These are phyloP conservation scores for Glossosoma conforme DNA, from an alignment of 1,140 invertebrate genomes.

Conservation along the genomic window DNA sequence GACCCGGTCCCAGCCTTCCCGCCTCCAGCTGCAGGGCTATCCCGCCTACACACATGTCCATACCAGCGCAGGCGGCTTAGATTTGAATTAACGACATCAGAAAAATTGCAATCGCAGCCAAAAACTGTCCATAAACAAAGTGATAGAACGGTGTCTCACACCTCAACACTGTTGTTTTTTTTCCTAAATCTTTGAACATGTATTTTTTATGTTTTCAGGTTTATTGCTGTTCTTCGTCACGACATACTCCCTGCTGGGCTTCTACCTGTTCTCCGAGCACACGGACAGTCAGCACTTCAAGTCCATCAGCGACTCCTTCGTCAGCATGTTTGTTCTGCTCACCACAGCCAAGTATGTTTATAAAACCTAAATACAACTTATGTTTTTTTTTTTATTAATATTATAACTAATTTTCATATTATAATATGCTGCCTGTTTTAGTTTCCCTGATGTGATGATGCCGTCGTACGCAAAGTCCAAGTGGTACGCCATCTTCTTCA, in stretches of 20 bases:
- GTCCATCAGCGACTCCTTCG: conserved; percentile 76
- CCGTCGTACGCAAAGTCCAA: conserved; percentile 75
- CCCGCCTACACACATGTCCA: too few species aligned
- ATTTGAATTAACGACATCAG: too few species aligned
- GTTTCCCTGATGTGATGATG: conserved; percentile 94
- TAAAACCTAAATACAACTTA: conserved; percentile 2
- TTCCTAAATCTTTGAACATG: background rate
- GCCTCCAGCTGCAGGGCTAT: too few species aligned
- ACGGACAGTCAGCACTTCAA: conserved; percentile 72
- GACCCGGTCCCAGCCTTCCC: too few species aligned
- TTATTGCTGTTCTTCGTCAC: conserved; percentile 82
- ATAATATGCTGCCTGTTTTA: conserved; percentile 39
- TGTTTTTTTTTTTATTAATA: background rate
- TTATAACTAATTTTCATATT: too few species aligned
- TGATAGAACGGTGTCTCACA: background rate
- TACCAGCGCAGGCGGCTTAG: too few species aligned
- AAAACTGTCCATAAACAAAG: too few species aligned
- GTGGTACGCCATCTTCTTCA: conserved; percentile 83
- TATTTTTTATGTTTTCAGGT: conserved; percentile 40
- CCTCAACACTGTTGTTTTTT: too few species aligned
- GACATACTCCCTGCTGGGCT: conserved; percentile 75
- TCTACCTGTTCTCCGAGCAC: conserved; percentile 73
- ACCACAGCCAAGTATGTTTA: conserved; percentile 85
- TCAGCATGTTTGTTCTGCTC: conserved; percentile 84
- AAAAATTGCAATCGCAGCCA: too few species aligned